Percentiles rank a stretch among this genome's conserved stretches.
phyloP scores from a whole-genome alignment of 2,797 vertebrate genomes.

The Australoheros facetus region DNA sequence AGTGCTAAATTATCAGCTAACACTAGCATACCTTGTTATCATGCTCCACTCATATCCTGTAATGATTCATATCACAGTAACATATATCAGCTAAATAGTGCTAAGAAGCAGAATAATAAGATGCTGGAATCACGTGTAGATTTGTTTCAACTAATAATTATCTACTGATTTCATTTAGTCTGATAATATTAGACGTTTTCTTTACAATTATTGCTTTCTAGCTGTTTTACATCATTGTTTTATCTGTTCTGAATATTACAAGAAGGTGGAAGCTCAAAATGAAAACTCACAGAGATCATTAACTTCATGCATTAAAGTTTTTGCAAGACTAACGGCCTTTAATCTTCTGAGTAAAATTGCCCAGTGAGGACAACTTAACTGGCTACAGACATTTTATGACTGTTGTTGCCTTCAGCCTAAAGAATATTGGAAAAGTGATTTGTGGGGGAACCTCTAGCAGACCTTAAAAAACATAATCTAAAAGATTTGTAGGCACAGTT shows the following conservation, averaged over 20 bases:
- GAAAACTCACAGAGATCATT: slow-evolving; percentile 68
- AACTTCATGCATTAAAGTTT: slow-evolving; percentile 25
- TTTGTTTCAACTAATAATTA: not conserved
- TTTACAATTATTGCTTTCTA: not conserved
- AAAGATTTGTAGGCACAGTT: slow-evolving; percentile 54
- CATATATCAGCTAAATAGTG: not conserved
- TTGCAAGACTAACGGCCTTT: slow-evolving; percentile 54
- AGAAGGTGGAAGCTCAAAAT: slow-evolving; percentile 46
- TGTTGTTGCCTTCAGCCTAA: slow-evolving; percentile 59
- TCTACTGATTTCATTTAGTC: not conserved
- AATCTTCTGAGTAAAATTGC: slow-evolving; percentile 70
- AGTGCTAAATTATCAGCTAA: not conserved
- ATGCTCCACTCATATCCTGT: not conserved
- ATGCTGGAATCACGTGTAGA: not conserved
- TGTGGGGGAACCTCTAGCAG: slow-evolving; percentile 47
- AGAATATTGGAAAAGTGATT: slow-evolving; percentile 76
- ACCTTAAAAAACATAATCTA: slow-evolving; percentile 62
- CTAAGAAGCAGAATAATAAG: not conserved
- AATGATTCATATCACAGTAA: not conserved
- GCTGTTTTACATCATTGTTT: not conserved
- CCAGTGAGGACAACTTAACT: slow-evolving; percentile 66
- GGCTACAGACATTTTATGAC: slow-evolving; percentile 70
- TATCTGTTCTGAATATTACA: slow-evolving; percentile 20
- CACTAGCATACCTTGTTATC: not conserved
- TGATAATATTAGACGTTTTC: not conserved